phyloP scores from a whole-genome alignment of 2,888 invertebrate species.

The Drosophila nr. fundita region DNA sequence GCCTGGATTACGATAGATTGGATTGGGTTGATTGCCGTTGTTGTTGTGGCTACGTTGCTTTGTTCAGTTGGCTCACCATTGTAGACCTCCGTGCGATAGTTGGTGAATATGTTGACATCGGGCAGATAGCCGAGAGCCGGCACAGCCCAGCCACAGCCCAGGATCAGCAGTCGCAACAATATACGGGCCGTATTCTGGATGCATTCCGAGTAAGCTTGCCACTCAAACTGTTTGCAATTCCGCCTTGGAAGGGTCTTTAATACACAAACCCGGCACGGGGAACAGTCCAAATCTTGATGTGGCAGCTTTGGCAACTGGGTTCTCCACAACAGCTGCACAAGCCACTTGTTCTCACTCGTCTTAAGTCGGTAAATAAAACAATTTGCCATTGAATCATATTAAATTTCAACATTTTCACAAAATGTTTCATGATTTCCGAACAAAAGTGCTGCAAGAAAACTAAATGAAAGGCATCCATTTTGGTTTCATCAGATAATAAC shows the following conservation, averaged over 20 bases:
- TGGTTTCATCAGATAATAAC: background rate
- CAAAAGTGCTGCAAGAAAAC: no score
- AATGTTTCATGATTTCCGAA: no score
- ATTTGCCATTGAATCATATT: background rate
- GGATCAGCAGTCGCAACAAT: constrained; percentile 38
- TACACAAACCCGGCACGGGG: background rate
- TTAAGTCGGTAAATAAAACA: background rate
- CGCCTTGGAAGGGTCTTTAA: constrained; percentile 19
- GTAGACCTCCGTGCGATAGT: constrained; percentile 68
- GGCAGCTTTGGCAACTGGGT: constrained; percentile 25
- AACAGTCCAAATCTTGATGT: background rate
- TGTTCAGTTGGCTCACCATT: constrained; percentile 46
- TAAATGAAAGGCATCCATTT: background rate
- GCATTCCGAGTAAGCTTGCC: constrained; percentile 15
- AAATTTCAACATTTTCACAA: background rate
- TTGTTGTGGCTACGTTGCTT: background rate
- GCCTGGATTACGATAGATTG: constrained; percentile 16
- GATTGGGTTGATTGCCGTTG: background rate
- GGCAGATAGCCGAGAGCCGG: constrained; percentile 47
- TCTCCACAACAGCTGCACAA: constrained; percentile 24
- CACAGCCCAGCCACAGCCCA: constrained; percentile 22
- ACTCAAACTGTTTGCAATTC: background rate
- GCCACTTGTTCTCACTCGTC: background rate
- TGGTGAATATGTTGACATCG: constrained; percentile 69
- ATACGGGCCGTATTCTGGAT: constrained; percentile 8